Percentiles rank a stretch among this genome's conserved stretches.
These are phyloP conservation scores for Lepetodrilus schrolli DNA, from an alignment of 2,888 invertebrate species.

Conservation along the genomic window DNA sequence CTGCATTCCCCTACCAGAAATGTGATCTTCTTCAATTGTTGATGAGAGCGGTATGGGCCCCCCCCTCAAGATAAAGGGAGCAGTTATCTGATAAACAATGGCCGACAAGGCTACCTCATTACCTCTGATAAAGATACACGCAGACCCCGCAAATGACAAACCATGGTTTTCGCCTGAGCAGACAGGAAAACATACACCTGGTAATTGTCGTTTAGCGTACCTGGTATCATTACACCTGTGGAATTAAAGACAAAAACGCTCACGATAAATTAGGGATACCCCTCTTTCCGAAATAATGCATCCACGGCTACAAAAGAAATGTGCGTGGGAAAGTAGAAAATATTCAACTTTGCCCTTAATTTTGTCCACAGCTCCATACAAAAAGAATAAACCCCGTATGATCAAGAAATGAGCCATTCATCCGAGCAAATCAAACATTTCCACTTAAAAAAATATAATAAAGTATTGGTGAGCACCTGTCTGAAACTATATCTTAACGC, in stretches of 20 bases:
- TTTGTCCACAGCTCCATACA: too few species aligned
- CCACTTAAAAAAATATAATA: constrained; percentile 3
- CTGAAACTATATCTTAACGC: constrained; percentile 15
- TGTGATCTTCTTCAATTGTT: constrained; percentile 21
- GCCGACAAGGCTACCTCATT: constrained; percentile 31
- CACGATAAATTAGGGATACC: constrained; percentile 12
- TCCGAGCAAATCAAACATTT: constrained; percentile 14
- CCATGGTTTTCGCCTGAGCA: constrained; percentile 4
- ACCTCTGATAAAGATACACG: constrained; percentile 23
- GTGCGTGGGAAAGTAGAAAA: constrained; percentile 20
- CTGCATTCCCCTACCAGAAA: constrained; percentile 12
- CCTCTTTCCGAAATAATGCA: constrained; percentile 7
- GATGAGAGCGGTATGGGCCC: constrained; percentile 10
- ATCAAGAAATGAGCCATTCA: not conserved
- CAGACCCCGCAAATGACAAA: constrained; percentile 7
- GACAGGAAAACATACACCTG: not conserved
- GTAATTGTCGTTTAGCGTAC: constrained; percentile 4
- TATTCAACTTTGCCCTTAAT: not conserved
- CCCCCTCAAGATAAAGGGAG: constrained; percentile 9
- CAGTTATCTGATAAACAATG: constrained; percentile 29
- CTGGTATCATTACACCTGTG: constrained; percentile 8
- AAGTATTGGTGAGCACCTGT: not conserved
- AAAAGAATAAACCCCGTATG: too few species aligned
- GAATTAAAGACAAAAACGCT: constrained; percentile 19
- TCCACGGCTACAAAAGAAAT: constrained; percentile 3